Evolutionary conservation across 2,113 vertebrate species (phyloP).

Genomic region (Geococcyx californianus): DNA sequence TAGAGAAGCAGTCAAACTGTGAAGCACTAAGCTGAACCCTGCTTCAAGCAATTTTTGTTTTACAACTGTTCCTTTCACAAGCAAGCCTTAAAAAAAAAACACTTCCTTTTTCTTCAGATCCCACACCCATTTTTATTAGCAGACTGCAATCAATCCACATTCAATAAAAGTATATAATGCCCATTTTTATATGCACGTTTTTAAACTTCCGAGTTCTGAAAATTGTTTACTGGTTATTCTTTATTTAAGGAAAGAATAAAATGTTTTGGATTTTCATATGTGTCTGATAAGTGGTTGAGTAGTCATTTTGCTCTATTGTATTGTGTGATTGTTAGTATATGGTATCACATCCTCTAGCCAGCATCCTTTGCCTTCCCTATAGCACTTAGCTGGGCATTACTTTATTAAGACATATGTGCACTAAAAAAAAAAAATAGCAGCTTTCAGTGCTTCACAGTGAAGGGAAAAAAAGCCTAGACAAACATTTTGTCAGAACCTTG

Average conservation of each 20-base stretch:
- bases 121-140: conserved; percentile 88
- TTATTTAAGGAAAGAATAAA: conserved; percentile 89
- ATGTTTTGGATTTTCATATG: conserved; percentile 86
- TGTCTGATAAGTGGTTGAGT: conserved; percentile 87
- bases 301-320: conserved; percentile 87
- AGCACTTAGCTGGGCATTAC: conserved; percentile 97
- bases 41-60: conserved; percentile 86
- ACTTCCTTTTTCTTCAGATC: conserved; percentile 85
- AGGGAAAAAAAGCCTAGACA: conserved; percentile 95
- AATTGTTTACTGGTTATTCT: conserved; percentile 91
- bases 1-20: conserved; percentile 88
- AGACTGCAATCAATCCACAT: conserved; percentile 85
- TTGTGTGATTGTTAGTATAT: conserved; percentile 86
- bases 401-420: conserved; percentile 97
- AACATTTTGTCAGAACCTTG: conserved; percentile 93
- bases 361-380: conserved; percentile 87
- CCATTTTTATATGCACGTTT: conserved; percentile 94
- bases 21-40: conserved; percentile 88
- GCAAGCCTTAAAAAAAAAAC: conserved; percentile 90
- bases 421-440: conserved; percentile 87
- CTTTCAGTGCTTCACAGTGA: conserved; percentile 95
- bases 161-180: conserved; percentile 86
- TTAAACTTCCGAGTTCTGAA: conserved; percentile 90
- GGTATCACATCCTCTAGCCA: conserved; percentile 84
- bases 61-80: conserved; percentile 90